These are phyloP conservation scores for Trissolcus basalis DNA, from an alignment of 1,140 invertebrate species.

Conservation along the genomic window DNA sequence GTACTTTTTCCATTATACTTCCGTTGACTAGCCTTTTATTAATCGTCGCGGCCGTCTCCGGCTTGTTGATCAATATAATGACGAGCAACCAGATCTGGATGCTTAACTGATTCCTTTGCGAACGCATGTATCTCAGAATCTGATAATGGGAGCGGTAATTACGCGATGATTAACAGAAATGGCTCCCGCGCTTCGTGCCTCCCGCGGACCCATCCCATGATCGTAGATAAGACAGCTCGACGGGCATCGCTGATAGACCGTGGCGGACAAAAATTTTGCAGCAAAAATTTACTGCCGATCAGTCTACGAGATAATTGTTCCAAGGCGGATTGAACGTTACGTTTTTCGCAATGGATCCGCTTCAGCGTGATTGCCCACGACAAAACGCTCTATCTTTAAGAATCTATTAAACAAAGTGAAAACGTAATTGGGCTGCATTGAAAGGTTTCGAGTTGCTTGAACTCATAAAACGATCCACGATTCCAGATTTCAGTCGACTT, in stretches of 20 bases:
- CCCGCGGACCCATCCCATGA: constrained; percentile 59
- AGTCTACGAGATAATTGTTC: constrained; percentile 40
- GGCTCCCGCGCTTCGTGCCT: constrained; percentile 73
- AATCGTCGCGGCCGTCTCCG: constrained; percentile 57
- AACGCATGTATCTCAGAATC: constrained; percentile 71
- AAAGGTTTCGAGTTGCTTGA: no score
- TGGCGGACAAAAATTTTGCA: constrained; percentile 39
- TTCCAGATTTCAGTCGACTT: no score
- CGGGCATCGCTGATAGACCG: constrained; percentile 50
- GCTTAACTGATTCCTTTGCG: constrained; percentile 68
- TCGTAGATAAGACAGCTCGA: constrained; percentile 67
- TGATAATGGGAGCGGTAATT: constrained; percentile 76
- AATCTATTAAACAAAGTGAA: no score
- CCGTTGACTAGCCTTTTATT: constrained; percentile 55
- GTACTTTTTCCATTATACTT: constrained; percentile 58
- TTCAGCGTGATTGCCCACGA: constrained; percentile 1
- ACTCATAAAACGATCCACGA: no score
- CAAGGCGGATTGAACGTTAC: constrained; percentile 24
- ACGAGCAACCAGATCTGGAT: constrained; percentile 57
- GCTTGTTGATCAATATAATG: constrained; percentile 61
- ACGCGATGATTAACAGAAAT: constrained; percentile 76
- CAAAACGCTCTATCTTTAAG: no score
- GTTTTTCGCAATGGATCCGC: constrained; percentile 11
- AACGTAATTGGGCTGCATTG: no score
- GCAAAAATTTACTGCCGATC: constrained; percentile 34